Conservation (phyloP, 2,113 vertebrate species). For the Megaptera novaeangliae region DNA sequence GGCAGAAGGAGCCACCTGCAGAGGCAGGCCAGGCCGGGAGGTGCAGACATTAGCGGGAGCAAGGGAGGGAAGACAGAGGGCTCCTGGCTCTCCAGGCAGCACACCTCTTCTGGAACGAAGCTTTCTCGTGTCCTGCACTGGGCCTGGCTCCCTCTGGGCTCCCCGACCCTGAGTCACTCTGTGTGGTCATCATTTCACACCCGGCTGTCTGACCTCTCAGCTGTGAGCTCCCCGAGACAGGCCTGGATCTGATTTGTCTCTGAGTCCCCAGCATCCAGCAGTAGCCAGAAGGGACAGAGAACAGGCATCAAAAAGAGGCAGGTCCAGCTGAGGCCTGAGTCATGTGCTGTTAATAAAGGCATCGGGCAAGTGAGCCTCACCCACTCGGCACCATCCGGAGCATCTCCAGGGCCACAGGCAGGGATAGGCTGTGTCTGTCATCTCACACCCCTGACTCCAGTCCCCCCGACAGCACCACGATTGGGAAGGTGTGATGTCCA, state of each 20-base stretch:
- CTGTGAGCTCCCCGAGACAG: not conserved
- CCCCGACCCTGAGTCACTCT: not conserved
- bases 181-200: not conserved
- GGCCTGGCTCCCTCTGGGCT: not conserved
- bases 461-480: not conserved
- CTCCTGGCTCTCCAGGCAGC: not conserved
- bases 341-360: not conserved
- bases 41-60: no score
- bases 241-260: not conserved
- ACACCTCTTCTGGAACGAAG: not conserved
- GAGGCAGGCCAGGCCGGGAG: not conserved
- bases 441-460: not conserved
- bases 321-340: not conserved
- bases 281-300: not conserved
- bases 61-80: not conserved
- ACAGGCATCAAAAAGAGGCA: not conserved
- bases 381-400: fast-evolving
- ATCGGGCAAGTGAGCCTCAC: not conserved
- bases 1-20: not conserved
- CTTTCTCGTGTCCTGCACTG: no score
- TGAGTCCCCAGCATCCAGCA: not conserved
- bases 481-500: not conserved
- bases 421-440: not conserved
- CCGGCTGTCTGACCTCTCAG: not conserved
- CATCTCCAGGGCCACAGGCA: not conserved